Conservation (phyloP, 35 echinoderm and acorn worm genomes). For the Amphiura filiformis region DNA sequence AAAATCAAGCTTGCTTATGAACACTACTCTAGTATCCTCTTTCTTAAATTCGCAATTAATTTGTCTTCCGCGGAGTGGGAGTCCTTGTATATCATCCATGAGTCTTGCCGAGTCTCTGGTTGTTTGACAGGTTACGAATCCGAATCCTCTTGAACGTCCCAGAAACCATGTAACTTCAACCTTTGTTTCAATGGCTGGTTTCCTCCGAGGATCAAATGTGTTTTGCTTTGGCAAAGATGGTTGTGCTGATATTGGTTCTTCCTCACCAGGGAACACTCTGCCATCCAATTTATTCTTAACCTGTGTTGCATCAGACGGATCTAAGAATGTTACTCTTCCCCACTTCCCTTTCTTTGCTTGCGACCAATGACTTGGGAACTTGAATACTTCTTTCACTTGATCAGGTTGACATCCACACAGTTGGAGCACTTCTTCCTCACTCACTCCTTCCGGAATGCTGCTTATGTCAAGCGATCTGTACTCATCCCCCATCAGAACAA, state of each 20-base stretch:
- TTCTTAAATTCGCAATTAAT: neutral
- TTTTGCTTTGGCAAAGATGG: neutral
- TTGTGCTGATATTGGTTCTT: neutral
- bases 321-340: slow-evolving; percentile 40
- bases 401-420: neutral
- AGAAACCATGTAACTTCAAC: slow-evolving; percentile 20
- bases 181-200: neutral
- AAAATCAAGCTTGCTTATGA: neutral
- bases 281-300: neutral
- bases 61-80: neutral
- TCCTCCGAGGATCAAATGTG: neutral
- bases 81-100: neutral
- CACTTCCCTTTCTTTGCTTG: slow-evolving; percentile 21
- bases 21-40: slow-evolving; percentile 16
- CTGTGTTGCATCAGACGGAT: neutral
- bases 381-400: slow-evolving; percentile 23
- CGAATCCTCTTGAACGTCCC: slow-evolving; percentile 12
- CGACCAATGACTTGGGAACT: slow-evolving; percentile 23
- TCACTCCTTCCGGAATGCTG: neutral
- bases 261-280: neutral
- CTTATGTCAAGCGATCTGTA: slow-evolving; percentile 30
- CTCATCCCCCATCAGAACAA: slow-evolving; percentile 30
- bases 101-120: neutral
- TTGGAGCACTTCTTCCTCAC: neutral
- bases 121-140: slow-evolving; percentile 28